Evolutionary conservation across 2,113 vertebrate genomes (phyloP).

Genomic region (Pheucticus melanocephalus): DNA sequence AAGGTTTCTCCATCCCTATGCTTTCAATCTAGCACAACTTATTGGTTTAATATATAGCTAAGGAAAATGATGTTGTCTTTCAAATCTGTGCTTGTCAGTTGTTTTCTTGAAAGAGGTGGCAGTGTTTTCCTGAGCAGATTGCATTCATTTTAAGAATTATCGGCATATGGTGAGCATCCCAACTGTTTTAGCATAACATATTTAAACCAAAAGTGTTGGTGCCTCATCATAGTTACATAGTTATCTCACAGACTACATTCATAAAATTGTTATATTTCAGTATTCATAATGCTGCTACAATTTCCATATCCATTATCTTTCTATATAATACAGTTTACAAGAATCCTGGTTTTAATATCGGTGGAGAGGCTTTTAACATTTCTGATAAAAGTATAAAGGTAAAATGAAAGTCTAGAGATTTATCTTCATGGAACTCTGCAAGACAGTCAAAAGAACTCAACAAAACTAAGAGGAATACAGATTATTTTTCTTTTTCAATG

Average conservation of each 20-base stretch:
- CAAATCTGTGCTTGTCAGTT: not conserved
- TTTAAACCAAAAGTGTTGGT: not conserved
- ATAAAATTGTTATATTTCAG: not conserved
- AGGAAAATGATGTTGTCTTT: not conserved
- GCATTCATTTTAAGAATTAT: not conserved
- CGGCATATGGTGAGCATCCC: not conserved
- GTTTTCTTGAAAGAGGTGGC: not conserved
- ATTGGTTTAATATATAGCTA: not conserved
- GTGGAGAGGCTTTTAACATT: not conserved
- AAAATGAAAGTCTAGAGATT: not conserved
- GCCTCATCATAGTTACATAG: not conserved
- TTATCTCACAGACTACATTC: not conserved
- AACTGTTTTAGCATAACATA: not conserved
- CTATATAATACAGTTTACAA: not conserved
- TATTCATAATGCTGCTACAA: not conserved
- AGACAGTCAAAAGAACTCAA: not conserved
- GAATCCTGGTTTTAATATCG: not conserved
- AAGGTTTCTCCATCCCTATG: not conserved
- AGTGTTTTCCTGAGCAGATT: not conserved
- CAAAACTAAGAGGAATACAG: not conserved
- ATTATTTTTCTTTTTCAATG: not conserved
- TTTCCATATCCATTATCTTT: not conserved
- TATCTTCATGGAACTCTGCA: not conserved
- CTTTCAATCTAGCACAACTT: not conserved
- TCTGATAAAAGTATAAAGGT: not conserved